Evolutionary conservation across 2,797 vertebrate genomes (phyloP).

Genomic region (Chelon auratus): DNA sequence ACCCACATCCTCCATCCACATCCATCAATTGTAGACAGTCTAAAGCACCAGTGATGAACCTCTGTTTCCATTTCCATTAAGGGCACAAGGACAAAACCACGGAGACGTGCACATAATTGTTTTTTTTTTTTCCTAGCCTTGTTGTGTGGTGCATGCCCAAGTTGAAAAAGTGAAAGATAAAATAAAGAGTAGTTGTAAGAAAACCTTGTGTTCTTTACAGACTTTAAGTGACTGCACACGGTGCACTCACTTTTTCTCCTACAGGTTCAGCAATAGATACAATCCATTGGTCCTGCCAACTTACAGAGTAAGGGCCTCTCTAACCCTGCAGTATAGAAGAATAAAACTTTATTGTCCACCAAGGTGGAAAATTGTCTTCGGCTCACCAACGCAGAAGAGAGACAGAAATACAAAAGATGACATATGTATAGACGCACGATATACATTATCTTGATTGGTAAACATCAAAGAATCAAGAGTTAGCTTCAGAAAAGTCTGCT

Average conservation of each 20-base stretch:
- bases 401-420: too few relatives aligned
- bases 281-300: constrained; percentile 7
- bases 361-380: too few relatives aligned
- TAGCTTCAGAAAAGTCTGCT: not conserved
- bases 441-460: not conserved
- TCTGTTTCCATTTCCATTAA: constrained; percentile 6
- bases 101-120: not conserved
- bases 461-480: not conserved
- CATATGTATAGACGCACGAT: too few relatives aligned
- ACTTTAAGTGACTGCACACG: constrained; percentile 10
- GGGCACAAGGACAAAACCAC: not conserved
- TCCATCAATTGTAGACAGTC: constrained; percentile 28
- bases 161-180: constrained; percentile 14
- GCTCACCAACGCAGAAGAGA: too few relatives aligned
- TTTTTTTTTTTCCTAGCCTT: not conserved
- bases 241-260: constrained; percentile 17
- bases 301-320: not conserved
- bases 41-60: not conserved
- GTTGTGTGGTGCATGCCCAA: constrained; percentile 1
- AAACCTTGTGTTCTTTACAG: constrained; percentile 22
- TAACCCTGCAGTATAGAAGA: not conserved
- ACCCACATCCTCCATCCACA: constrained; percentile 27
- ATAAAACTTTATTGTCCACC: too few relatives aligned
- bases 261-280: constrained; percentile 3
- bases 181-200: not conserved